These are phyloP conservation scores for Neogale vison DNA, from an alignment of 2,113 vertebrate species.

Conservation along the genomic window DNA sequence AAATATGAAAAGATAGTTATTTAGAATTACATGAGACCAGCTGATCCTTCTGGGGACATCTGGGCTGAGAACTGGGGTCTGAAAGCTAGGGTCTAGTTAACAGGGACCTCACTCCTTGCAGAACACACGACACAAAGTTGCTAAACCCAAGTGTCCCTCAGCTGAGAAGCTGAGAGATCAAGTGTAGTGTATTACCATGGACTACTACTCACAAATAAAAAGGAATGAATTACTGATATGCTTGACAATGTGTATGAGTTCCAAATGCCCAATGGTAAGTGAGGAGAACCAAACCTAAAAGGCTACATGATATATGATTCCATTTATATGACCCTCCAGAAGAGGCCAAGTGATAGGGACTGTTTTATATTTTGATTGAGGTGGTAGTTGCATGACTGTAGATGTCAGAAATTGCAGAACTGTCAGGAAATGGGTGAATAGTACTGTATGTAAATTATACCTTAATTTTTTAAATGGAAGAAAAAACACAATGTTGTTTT, in stretches of 20 bases:
- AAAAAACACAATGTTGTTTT: constrained; percentile 6
- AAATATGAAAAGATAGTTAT: background rate
- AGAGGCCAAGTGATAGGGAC: background rate
- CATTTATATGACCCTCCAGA: background rate
- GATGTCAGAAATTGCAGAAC: background rate
- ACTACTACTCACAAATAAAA: background rate
- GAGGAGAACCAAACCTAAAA: background rate
- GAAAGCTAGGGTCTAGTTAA: background rate
- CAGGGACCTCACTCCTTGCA: background rate
- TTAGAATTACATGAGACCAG: background rate
- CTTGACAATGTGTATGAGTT: background rate
- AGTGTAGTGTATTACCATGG: background rate
- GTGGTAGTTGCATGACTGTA: background rate
- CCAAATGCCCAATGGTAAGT: background rate
- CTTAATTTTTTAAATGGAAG: background rate
- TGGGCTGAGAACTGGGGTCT: background rate
- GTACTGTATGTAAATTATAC: background rate
- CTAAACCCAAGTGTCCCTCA: background rate
- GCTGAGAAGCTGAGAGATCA: background rate
- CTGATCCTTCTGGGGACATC: background rate
- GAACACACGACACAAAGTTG: background rate
- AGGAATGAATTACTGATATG: background rate
- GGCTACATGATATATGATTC: background rate
- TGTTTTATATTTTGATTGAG: background rate
- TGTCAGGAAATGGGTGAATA: background rate